Conservation (phyloP, 2,888 invertebrate species). For the Synanthedon vespiformis region DNA sequence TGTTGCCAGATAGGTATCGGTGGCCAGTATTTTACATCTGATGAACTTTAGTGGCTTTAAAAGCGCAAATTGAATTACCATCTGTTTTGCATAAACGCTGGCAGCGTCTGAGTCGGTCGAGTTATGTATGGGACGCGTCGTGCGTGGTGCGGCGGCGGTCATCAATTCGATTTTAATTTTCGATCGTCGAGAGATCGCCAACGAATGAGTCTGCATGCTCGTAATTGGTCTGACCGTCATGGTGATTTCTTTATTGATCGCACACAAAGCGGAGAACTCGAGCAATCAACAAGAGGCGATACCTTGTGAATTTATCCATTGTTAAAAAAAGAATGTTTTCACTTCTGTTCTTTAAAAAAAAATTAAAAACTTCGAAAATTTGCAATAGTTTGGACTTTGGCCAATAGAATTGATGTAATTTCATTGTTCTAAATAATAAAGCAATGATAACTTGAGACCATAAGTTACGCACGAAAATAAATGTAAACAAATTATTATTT, state of each 20-base stretch:
- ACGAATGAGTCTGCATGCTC: slow-evolving; percentile 43
- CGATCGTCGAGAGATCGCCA: slow-evolving; percentile 34
- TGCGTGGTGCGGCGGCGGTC: slow-evolving; percentile 14
- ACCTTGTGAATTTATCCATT: too few relatives aligned
- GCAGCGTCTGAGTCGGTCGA: slow-evolving; percentile 17
- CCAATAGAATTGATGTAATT: too few relatives aligned
- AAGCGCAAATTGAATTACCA: slow-evolving; percentile 58
- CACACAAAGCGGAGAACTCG: slow-evolving; percentile 12
- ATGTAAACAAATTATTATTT: too few relatives aligned
- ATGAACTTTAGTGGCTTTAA: slow-evolving; percentile 19
- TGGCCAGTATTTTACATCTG: not conserved
- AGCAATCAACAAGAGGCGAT: not conserved
- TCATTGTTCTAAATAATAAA: too few relatives aligned
- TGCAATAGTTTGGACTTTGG: too few relatives aligned
- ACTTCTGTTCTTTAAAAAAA: too few relatives aligned
- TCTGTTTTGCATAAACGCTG: slow-evolving; percentile 54
- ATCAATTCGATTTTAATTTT: slow-evolving; percentile 66
- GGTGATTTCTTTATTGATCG: slow-evolving; percentile 65
- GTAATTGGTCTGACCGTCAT: slow-evolving; percentile 52
- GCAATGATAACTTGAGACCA: too few relatives aligned
- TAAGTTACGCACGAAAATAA: too few relatives aligned
- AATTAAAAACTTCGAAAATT: too few relatives aligned
- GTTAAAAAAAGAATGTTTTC: too few relatives aligned
- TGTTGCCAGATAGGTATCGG: not conserved
- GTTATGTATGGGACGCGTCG: slow-evolving; percentile 25